Evolutionary conservation across 2,888 invertebrate species (phyloP), one percentile per base, ranked within the genome.

Genomic region (Melangyna quadrimaculata): DNA sequence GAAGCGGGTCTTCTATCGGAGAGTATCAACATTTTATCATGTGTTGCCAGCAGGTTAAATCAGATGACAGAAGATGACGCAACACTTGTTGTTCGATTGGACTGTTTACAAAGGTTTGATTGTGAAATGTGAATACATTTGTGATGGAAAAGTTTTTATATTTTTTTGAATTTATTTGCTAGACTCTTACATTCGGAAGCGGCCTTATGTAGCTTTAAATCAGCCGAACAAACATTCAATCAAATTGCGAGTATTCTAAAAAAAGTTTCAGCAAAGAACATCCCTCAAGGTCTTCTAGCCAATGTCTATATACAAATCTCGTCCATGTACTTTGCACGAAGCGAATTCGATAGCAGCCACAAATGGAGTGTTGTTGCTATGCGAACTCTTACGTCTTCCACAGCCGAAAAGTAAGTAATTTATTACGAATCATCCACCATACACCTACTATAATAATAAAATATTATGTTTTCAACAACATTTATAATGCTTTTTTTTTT

Each of bases 1-100:
- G 98, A 98, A 90, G 96, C 97, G 0, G 98, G 98, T 0, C 97
- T 97, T 96, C 96, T 96, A 91, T 93, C 93, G 87, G 96, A 96
- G 90, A 96, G 96, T 86, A 95, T 96, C 89, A 93, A 94, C 55
- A 95, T 98, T 71, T 93, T 97, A 87, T 91, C 94, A 48, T 93
- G 94, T 10, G 96, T 96, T 88, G 94, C 95, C 83, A 93, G 94
- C 87, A 91, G 96, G 70, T 95, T 96, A 90, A 92, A 93, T 81
- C 90, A 91, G 9, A 93, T 94, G 88, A 93, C 93, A 22, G 93
- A 93, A 88, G 93, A 93, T 74, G 93, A 93, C 0, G 92, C 94
- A 84, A 93, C 94, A 88, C 94, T 95, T 91, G 93, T 94, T 78
- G 94, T 95, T 90, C 95, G 95, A 48, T 93, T 98, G 77, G 96